Evolutionary conservation across 2,797 vertebrate genomes (phyloP), one percentile per base, ranked within the genome.

Genomic region (Sebastolobus alascanus): DNA sequence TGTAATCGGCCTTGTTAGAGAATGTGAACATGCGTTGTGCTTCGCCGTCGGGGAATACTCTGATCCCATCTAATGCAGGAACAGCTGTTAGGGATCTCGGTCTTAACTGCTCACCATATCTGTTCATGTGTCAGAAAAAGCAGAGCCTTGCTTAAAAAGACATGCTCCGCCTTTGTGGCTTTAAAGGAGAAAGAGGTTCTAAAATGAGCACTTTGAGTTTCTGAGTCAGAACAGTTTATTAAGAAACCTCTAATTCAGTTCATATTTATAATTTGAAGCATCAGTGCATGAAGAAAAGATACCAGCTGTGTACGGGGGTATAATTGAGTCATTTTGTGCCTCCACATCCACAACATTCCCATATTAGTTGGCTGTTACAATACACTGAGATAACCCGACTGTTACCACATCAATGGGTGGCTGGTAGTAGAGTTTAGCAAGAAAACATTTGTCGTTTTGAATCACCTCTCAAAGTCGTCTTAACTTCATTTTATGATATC

Each of bases 21-120:
- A 94, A 94, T 93, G 89, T 90, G 92, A 90, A 82, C 81, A 40
- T 5, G 67, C 8, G 40, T 83, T 87, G 80, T 89, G 86, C 79
- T 88, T 86, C 55, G 4, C 79, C 61, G 82, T 87, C 56, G 4
- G 80, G 92, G 92, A 94, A 92, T 93, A 89, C 78, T 61, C 83
- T 95, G 90, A 95, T 95, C 94, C 94, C 78, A 78, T 84, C 76
- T 93, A 95, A 94, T 92, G 85, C 91, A 80, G 87, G 86, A 91
- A 91, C 95, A 96, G 94, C 94, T 95, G 95, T 93, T 91, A 77
- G 79, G 88, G 92, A 94, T 96, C 92, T 93, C 71, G 60, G 88
- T 90, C 89, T 93, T 92, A 93, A 90, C 92, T 90, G 89, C 85
- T 91, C 80, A 80, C 86, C 87, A 79, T 93, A 91, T 94, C 90